A percentile compares a stretch with the other conserved stretches of the same genome.
Evolutionary conservation across 92 coral and sea anemone species (phyloP).

Genomic region (Zoanthus sociatus): DNA sequence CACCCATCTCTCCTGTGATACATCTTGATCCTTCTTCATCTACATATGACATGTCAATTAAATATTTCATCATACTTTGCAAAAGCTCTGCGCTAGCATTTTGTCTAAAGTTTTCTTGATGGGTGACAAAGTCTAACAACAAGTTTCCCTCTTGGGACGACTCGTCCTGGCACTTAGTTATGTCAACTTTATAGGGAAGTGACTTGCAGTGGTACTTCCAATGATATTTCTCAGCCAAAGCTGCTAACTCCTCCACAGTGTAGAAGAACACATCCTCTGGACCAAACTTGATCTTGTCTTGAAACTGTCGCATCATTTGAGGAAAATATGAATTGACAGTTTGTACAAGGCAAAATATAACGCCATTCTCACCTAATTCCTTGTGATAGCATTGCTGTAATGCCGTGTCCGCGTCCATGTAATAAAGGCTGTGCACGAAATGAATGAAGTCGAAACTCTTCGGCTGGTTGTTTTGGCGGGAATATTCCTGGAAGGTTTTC

Average conservation of each 20-base stretch:
- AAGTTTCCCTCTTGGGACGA: slow-evolving; percentile 56
- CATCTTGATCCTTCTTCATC: slow-evolving; percentile 29
- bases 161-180: slow-evolving; percentile 47
- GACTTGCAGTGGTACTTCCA: slow-evolving; percentile 52
- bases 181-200: slow-evolving; percentile 47
- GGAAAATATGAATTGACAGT: slow-evolving; percentile 54
- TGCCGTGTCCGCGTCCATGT: slow-evolving; percentile 61
- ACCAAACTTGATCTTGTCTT: slow-evolving; percentile 53
- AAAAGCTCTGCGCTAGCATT: slow-evolving; percentile 56
- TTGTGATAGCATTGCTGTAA: slow-evolving; percentile 47
- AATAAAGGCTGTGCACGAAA: slow-evolving; percentile 63
- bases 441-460: slow-evolving; percentile 50
- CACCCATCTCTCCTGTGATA: slow-evolving; percentile 67
- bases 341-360: slow-evolving; percentile 63
- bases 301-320: slow-evolving; percentile 55
- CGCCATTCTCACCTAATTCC: slow-evolving; percentile 53
- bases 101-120: slow-evolving; percentile 62
- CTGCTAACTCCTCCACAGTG: slow-evolving; percentile 51
- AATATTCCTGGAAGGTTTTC: slow-evolving; percentile 48
- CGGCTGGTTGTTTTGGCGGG: slow-evolving; percentile 17
- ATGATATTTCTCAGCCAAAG: slow-evolving; percentile 30
- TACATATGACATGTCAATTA: slow-evolving; percentile 31
- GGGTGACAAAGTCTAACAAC: slow-evolving; percentile 62
- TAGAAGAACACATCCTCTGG: slow-evolving; percentile 56
- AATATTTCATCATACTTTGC: slow-evolving; percentile 38